Base-by-base conservation (phyloP, 2,113 vertebrate genomes). In the Seriola rivoliana region DNA sequence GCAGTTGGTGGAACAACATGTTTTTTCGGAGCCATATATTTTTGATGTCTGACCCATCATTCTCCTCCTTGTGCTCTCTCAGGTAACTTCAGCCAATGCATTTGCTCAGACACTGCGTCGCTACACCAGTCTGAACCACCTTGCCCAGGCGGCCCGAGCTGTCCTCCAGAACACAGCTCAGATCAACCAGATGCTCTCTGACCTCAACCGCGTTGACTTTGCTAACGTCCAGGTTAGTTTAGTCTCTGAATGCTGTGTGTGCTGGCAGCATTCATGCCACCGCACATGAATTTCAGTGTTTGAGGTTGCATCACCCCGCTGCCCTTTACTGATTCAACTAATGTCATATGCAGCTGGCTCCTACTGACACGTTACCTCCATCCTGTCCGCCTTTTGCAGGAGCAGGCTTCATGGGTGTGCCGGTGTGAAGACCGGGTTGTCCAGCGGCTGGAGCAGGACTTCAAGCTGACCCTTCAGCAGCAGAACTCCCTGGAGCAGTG, bases 401-500 rank as follows among this genome's bases (percentile, higher is more conserved):
- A 98, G 90, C 97, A 98, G 95, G 97, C 97, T 72, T 98, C 97
- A 0, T 98, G 97, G 97, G 97, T 98, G 66, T 98, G 97, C 81
- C 95, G 97, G 67, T 98, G 97, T 69, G 97, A 98, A 78, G 97
- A 98, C 84, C 96, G 97, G 0, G 96, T 97, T 32, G 97, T 98
- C 67, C 96, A 97, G 93, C 93, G 97, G 57, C 92, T 98, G 70
- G 97, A 98, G 94, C 97, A 98, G 94, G 97, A 98, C 94, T 98
- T 98, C 88, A 98, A 98, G 91, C 88, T 97, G 92, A 98, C 97
- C 19, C 95, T 98, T 69, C 97, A 98, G 94, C 97, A 98, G 93
- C 97, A 98, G 95, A 98, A 98, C 92, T 98, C 97, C 1, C 91
- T 98, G 86, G 97, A 98, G 89, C 97, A 98, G 91, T 98, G 97